Conservation (phyloP, 2,888 invertebrate genomes). For the Oscheius sp. region DNA sequence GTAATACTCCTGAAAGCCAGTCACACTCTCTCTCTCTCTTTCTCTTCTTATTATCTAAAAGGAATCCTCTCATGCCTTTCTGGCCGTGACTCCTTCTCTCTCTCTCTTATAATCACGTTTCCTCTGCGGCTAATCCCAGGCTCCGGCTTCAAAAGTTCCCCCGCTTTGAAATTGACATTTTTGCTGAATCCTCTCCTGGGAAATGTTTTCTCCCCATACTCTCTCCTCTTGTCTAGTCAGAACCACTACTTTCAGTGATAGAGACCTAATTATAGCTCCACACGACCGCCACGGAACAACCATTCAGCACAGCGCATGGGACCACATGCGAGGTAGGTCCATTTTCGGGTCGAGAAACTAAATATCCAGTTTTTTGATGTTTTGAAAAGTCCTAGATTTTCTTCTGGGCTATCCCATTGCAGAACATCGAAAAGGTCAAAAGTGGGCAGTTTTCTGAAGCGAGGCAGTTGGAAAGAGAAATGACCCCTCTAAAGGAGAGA, state of each 20-base stretch:
- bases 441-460: too few species aligned
- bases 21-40: background rate
- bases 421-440: too few species aligned
- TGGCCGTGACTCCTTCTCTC: background rate
- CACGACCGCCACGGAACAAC: slow-evolving; percentile 24
- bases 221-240: background rate
- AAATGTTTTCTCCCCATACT: background rate
- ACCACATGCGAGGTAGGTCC: slow-evolving; percentile 36
- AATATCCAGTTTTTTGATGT: too few species aligned
- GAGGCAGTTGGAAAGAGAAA: too few species aligned
- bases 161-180: background rate
- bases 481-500: too few species aligned
- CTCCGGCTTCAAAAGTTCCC: slow-evolving; percentile 8
- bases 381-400: too few species aligned
- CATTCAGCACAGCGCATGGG: slow-evolving; percentile 36
- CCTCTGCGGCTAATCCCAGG: slow-evolving; percentile 10
- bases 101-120: slow-evolving; percentile 19
- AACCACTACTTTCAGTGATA: slow-evolving; percentile 18
- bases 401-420: too few species aligned
- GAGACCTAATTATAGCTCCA: slow-evolving; percentile 30
- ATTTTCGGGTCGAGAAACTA: background rate
- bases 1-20: background rate
- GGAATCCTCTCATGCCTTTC: background rate
- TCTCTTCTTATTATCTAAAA: too few species aligned
- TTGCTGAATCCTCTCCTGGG: background rate